phyloP scores from a whole-genome alignment of 2,888 invertebrate genomes.

The Fissipunctia ypsillon region DNA sequence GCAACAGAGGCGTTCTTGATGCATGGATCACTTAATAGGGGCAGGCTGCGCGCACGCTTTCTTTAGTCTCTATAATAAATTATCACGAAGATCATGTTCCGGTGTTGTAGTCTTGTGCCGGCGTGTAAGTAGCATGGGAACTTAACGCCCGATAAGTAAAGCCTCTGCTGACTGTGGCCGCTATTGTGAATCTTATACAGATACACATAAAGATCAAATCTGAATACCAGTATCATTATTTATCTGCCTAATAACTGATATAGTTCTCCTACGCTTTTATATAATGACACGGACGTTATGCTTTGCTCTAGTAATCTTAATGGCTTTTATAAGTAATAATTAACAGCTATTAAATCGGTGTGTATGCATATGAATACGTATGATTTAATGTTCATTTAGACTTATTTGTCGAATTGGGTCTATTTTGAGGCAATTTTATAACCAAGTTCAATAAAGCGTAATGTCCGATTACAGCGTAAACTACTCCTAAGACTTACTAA shows the following conservation, averaged over 20 bases:
- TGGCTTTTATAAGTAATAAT: constrained; percentile 46
- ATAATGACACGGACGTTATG: constrained; percentile 56
- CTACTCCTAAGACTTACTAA: too few relatives aligned
- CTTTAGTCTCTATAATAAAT: constrained; percentile 85
- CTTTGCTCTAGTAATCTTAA: constrained; percentile 61
- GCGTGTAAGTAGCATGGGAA: constrained; percentile 83
- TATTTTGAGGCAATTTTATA: too few relatives aligned
- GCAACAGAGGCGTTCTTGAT: constrained; percentile 72
- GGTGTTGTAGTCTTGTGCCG: constrained; percentile 80
- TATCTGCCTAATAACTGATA: constrained; percentile 47
- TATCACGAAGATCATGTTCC: constrained; percentile 88
- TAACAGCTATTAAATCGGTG: constrained; percentile 38
- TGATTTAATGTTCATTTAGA: too few relatives aligned
- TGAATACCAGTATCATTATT: constrained; percentile 18
- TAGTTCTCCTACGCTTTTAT: constrained; percentile 51
- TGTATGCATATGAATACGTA: constrained; percentile 26
- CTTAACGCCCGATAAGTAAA: constrained; percentile 64
- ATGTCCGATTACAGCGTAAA: too few relatives aligned
- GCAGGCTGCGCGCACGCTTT: constrained; percentile 81
- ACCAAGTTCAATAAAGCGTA: too few relatives aligned
- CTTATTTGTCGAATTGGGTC: too few relatives aligned
- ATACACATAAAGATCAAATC: constrained; percentile 43
- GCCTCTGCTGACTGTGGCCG: constrained; percentile 17
- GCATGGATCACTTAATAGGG: constrained; percentile 80
- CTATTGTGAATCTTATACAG: constrained; percentile 39